Conservation (phyloP, 2,113 vertebrate genomes). For the Pomatostomus ruficeps region DNA sequence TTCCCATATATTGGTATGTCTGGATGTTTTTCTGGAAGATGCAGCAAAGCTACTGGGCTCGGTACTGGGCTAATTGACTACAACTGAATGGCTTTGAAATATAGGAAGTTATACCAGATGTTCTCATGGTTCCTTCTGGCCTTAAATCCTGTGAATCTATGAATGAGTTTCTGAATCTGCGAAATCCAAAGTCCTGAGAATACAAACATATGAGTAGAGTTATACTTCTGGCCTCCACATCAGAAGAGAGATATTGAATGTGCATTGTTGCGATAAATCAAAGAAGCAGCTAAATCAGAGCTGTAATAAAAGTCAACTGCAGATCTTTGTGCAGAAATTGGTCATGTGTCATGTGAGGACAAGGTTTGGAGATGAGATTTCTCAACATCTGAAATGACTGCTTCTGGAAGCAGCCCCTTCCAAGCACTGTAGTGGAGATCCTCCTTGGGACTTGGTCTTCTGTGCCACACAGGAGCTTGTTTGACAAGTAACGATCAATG, state of each 20-base stretch:
- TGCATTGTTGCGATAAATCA: conserved; percentile 55
- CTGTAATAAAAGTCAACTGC: conserved; percentile 54
- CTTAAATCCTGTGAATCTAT: conserved; percentile 39
- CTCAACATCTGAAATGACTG: conserved; percentile 39
- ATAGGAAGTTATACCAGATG: conserved; percentile 57
- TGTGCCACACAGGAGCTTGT: conserved; percentile 32
- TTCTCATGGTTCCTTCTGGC: conserved; percentile 36
- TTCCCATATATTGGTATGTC: background rate
- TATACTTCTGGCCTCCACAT: conserved; percentile 56
- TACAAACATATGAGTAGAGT: conserved; percentile 54
- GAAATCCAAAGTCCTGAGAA: conserved; percentile 40
- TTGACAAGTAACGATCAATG: background rate
- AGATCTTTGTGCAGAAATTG: conserved; percentile 46
- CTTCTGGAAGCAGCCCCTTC: conserved; percentile 14
- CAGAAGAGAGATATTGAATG: conserved; percentile 54
- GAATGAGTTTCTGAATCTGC: conserved; percentile 55
- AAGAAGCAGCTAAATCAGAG: conserved; percentile 39
- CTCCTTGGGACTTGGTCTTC: background rate
- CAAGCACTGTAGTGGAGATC: conserved; percentile 10
- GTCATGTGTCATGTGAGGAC: conserved; percentile 55
- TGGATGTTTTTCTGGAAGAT: conserved; percentile 37
- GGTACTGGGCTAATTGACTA: background rate
- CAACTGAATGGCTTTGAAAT: conserved; percentile 44
- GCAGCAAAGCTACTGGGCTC: background rate
- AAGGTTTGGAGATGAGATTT: conserved; percentile 22